A percentile compares a stretch with the other conserved stretches of the same genome.
phyloP scores from a whole-genome alignment of 2,113 vertebrate genomes.

The Nothoprocta pentlandii region DNA sequence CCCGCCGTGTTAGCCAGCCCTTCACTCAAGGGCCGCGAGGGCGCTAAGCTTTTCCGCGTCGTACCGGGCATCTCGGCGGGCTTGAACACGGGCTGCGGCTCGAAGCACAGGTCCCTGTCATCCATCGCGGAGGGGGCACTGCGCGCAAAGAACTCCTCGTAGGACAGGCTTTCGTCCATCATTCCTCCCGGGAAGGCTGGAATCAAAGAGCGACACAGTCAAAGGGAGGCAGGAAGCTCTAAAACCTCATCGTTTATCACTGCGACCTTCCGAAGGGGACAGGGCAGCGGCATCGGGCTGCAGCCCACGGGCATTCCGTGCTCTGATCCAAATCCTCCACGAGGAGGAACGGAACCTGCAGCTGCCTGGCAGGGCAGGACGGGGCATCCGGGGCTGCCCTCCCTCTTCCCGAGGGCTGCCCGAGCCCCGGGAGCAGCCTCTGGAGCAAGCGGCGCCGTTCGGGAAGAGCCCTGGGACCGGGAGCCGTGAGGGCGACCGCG shows the following conservation, averaged over 20 bases:
- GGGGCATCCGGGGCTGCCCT: background rate
- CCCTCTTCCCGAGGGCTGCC: rapidly evolving
- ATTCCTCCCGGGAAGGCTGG: constrained; percentile 67
- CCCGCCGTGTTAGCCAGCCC: rapidly evolving
- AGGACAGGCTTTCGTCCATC: constrained; percentile 72
- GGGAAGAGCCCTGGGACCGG: background rate
- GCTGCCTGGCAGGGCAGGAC: rapidly evolving
- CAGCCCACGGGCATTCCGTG: rapidly evolving
- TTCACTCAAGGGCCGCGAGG: rapidly evolving
- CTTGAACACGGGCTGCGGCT: constrained; percentile 26
- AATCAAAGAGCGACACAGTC: background rate
- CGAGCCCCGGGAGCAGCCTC: rapidly evolving
- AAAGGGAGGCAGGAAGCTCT: rapidly evolving
- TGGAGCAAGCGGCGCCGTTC: background rate
- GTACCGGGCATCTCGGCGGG: constrained; percentile 70
- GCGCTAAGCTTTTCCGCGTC: background rate
- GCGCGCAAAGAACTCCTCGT: constrained; percentile 71
- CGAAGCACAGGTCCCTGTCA: constrained; percentile 63
- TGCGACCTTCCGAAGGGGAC: background rate
- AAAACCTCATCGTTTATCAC: rapidly evolving
- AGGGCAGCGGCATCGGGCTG: rapidly evolving
- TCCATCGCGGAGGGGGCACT: constrained; percentile 70
- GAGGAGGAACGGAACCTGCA: rapidly evolving
- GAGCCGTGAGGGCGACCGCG: background rate
- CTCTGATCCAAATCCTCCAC: background rate